A percentile compares a stretch with the other conserved stretches of the same genome.
phyloP scores from a whole-genome alignment of 2,797 vertebrate genomes.

The Gymnothorax reevesii region DNA sequence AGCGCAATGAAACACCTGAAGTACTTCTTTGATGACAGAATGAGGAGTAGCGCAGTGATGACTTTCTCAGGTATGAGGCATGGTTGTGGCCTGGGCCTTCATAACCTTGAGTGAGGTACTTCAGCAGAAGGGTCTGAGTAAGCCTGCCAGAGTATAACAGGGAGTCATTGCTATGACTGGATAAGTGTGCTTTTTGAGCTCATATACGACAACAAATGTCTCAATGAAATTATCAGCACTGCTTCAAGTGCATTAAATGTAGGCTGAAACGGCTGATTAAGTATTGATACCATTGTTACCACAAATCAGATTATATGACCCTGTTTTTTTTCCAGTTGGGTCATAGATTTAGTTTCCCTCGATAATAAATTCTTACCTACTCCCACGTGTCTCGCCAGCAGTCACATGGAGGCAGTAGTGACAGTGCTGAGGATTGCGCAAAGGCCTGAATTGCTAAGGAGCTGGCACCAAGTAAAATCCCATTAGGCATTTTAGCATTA shows the following conservation, averaged over 20 bases:
- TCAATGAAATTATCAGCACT: neutral
- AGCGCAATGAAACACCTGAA: neutral
- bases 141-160: neutral
- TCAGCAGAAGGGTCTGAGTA: neutral
- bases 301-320: neutral
- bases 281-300: neutral
- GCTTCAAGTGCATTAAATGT: neutral
- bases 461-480: neutral
- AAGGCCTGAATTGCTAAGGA: neutral
- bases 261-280: neutral
- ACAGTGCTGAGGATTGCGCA: neutral
- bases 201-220: neutral
- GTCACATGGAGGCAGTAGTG: neutral
- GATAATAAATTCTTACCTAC: neutral
- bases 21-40: neutral
- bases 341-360: neutral
- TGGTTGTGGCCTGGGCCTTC: neutral
- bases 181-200: neutral
- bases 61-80: neutral
- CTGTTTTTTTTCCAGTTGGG: neutral
- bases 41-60: neutral
- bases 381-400: neutral
- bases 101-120: neutral
- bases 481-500: neutral
- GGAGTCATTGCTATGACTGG: neutral